A percentile compares a stretch with the other conserved stretches of the same genome.
These are phyloP conservation scores for Macrophya alboannulata DNA, from an alignment of 2,888 invertebrate genomes.

Conservation along the genomic window DNA sequence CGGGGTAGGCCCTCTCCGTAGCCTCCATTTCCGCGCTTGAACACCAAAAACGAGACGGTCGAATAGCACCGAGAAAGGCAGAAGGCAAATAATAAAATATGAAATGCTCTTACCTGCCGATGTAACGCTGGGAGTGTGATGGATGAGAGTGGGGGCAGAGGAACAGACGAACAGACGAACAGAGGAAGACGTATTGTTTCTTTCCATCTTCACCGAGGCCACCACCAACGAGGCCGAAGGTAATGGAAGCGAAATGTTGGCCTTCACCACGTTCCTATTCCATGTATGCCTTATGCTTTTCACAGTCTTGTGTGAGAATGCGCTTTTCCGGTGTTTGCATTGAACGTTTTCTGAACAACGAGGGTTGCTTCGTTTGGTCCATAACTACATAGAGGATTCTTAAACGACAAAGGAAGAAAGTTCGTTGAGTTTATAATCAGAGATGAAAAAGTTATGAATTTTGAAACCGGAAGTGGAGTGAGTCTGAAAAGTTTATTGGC, in stretches of 20 bases:
- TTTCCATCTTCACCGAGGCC: conserved; percentile 61
- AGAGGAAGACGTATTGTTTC: conserved; percentile 74
- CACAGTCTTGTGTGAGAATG: not conserved
- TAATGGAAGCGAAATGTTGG: conserved; percentile 74
- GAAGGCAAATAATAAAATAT: conserved; percentile 70
- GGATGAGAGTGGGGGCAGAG: conserved; percentile 65
- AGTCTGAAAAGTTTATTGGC: conserved; percentile 11
- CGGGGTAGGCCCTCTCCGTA: conserved; percentile 7
- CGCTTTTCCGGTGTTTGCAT: not conserved
- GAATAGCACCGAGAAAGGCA: conserved; percentile 11
- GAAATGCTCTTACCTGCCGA: conserved; percentile 69
- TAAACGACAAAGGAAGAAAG: not conserved
- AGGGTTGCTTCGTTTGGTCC: too few relatives aligned
- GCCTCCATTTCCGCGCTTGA: conserved; percentile 21
- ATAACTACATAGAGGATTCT: not conserved
- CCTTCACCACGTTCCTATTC: conserved; percentile 69
- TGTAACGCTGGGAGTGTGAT: conserved; percentile 66
- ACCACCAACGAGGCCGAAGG: conserved; percentile 60
- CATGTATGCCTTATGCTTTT: not conserved
- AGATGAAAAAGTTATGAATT: not conserved
- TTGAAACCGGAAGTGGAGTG: not conserved
- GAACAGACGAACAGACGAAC: conserved; percentile 58
- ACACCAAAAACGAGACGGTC: conserved; percentile 1
- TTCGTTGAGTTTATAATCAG: not conserved
- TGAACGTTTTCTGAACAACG: too few relatives aligned